Conservation (phyloP, 2,797 vertebrate genomes). For the Gymnoscopelus microlampas region DNA sequence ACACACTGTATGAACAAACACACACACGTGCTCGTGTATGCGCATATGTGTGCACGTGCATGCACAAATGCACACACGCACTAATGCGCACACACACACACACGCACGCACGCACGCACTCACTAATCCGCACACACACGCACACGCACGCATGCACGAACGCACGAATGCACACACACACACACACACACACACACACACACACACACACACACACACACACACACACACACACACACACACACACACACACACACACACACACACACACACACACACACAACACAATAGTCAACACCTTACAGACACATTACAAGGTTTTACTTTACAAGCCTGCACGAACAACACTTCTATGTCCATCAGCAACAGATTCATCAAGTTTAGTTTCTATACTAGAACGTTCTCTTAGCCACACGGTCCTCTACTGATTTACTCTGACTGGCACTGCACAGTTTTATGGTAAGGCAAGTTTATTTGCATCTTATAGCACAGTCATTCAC, state of each 20-base stretch:
- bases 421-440: neutral
- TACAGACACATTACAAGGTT: neutral
- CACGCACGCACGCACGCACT: neutral
- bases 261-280: neutral
- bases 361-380: constrained; percentile 19
- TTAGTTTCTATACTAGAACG: constrained; percentile 29
- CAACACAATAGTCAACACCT: neutral
- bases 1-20: too few relatives aligned
- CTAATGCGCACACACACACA: constrained; percentile 20
- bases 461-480: neutral
- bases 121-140: neutral
- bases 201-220: neutral
- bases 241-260: constrained; percentile 22
- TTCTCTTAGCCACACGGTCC: neutral
- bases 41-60: too few relatives aligned
- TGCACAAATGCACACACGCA: neutral
- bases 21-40: too few relatives aligned
- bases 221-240: neutral
- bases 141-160: too few relatives aligned
- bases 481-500: too few relatives aligned
- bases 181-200: constrained; percentile 10
- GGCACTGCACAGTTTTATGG: neutral
- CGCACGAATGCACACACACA: constrained; percentile 11
- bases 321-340: neutral
- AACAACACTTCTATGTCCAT: constrained; percentile 6